Base-by-base conservation (phyloP, 2,888 invertebrate genomes). In the Epirrhoe tristata region DNA sequence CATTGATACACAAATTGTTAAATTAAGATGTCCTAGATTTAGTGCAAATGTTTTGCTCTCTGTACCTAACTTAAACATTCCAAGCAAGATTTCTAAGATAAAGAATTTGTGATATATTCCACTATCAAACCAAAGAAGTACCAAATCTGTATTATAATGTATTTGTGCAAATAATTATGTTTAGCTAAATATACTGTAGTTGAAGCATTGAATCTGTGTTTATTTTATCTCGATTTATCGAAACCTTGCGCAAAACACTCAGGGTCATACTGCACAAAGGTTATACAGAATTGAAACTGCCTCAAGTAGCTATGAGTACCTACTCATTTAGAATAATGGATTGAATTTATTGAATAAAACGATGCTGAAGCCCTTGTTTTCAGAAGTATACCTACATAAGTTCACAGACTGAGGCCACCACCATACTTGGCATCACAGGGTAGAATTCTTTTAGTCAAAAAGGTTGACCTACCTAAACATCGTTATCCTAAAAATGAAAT, bases 111-210 rank as follows among this genome's bases (percentile, higher is more conserved):
- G 74, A 74, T 79, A 70, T 66, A 74, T 12, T 43, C 66, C 67
- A 73, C 56, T 72, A 70, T 74, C 54, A 76, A 67, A 75, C 74
- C 76, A 77, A 74, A 77, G 74, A 77, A 66, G 72, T 77, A 79
- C 77, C 80, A 80, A 80, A 79, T 74, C 74, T 71, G 56, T 76
- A 72, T 72, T 71, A 61, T 69, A 74, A 50, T 60, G 65, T 70
- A 69, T 70, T 72, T 68, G 64, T 74, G 73, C 75, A 74, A 74
- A 74, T 61, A 58, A 57, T 59, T 68, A 68, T 73, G 73, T 73
- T 74, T 79, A 73, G 75, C 76, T 78, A 75, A 79, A 76, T 81
- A 81, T 79, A 79, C 81, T 78, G 81, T 87, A 86, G 82, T 79
- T 80, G 75, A 85, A 81, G 84, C 84, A 86, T 82, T 76, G 52